A percentile compares a stretch with the other conserved stretches of the same genome.
These are phyloP conservation scores for Pseudochirops cupreus DNA, from an alignment of 2,797 vertebrate species.

Conservation along the genomic window DNA sequence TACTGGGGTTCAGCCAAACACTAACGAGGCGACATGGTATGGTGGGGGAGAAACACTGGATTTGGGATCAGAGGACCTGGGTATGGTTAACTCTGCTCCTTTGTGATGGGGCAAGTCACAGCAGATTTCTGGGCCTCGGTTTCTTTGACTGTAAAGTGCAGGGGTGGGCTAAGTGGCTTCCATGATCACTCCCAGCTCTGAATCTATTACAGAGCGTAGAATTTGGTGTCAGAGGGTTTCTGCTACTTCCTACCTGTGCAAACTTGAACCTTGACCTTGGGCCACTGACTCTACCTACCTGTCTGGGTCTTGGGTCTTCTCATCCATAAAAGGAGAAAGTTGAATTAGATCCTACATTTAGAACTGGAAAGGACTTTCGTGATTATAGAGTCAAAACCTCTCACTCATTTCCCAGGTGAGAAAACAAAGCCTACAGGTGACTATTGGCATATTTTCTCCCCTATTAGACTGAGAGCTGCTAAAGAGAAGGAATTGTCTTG, in stretches of 20 bases:
- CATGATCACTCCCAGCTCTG: background rate
- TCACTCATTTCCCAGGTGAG: background rate
- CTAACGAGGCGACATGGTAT: background rate
- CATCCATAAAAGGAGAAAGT: background rate
- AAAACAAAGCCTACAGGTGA: background rate
- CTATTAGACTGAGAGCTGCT: too few species aligned
- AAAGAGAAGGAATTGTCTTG: background rate
- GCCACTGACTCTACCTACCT: background rate
- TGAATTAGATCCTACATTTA: background rate
- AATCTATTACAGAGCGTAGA: background rate
- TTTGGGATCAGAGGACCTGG: background rate
- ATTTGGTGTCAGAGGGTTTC: background rate
- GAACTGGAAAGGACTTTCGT: background rate
- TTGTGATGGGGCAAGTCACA: background rate
- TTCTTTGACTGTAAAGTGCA: too few species aligned
- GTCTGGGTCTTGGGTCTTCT: background rate
- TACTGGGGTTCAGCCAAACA: background rate
- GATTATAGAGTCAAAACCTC: background rate
- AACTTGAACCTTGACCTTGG: background rate
- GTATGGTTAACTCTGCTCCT: background rate
- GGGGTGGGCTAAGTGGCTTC: background rate
- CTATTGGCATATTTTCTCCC: background rate
- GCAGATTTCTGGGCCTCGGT: accelerated
- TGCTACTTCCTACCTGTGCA: background rate
- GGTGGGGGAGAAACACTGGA: background rate